Conservation (phyloP, 92 coral and sea anemone species). For the Micromussa lordhowensis region DNA sequence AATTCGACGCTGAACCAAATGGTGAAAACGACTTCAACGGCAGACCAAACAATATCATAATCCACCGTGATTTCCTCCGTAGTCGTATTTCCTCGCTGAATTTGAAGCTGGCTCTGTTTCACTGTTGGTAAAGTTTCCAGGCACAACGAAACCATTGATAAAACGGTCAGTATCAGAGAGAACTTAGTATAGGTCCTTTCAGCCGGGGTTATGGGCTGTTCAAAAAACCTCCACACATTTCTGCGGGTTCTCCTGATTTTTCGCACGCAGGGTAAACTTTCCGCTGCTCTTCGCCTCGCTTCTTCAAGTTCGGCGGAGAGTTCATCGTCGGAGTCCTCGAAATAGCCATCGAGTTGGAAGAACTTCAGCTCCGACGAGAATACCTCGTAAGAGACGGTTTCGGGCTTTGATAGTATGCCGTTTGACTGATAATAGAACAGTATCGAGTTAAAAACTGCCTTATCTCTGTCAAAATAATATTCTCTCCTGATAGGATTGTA, state of each 20-base stretch:
- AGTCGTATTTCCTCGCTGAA: conserved; percentile 27
- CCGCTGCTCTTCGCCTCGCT: neutral
- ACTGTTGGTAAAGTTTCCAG: conserved; percentile 79
- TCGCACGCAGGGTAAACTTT: conserved; percentile 13
- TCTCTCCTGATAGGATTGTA: conserved; percentile 72
- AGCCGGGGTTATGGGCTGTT: conserved; percentile 70
- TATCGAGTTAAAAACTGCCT: conserved; percentile 81
- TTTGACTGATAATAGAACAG: conserved; percentile 88
- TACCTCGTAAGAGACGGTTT: conserved; percentile 84
- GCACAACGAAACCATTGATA: conserved; percentile 75
- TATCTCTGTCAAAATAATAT: conserved; percentile 83
- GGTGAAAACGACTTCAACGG: conserved; percentile 76
- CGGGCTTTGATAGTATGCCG: conserved; percentile 85
- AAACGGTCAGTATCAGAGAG: conserved; percentile 61
- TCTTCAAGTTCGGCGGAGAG: neutral
- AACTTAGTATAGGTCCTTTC: conserved; percentile 64
- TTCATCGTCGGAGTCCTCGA: conserved; percentile 32
- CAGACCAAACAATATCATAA: conserved; percentile 66
- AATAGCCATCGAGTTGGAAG: conserved; percentile 76
- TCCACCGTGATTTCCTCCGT: conserved; percentile 30
- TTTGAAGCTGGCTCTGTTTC: conserved; percentile 27
- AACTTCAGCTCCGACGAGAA: conserved; percentile 81
- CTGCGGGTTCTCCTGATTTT: conserved; percentile 18
- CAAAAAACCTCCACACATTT: conserved; percentile 80
- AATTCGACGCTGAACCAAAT: conserved; percentile 89